Percentiles rank a stretch among this genome's conserved stretches.
These are phyloP conservation scores for Zaprionus ghesquierei DNA, from an alignment of 1,140 invertebrate species.

Conservation along the genomic window DNA sequence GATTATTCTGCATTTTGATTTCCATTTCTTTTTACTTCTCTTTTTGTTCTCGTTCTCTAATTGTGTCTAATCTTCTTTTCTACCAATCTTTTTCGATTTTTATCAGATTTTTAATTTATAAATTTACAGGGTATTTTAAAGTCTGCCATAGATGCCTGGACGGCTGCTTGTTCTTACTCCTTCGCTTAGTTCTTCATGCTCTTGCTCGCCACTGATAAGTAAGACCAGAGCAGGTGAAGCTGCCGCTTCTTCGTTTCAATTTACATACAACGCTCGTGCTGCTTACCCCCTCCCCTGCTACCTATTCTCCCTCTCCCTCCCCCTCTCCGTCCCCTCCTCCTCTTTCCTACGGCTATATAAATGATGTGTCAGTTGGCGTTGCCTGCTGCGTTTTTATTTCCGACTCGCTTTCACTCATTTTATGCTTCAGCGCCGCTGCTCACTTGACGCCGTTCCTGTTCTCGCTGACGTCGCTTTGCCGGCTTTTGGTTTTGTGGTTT, in stretches of 20 bases:
- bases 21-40: too few relatives aligned
- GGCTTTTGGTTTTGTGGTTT: constrained; percentile 51
- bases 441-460: constrained; percentile 48
- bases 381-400: constrained; percentile 72
- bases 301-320: not conserved
- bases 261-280: constrained; percentile 57
- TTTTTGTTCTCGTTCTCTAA: too few relatives aligned
- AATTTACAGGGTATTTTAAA: not conserved
- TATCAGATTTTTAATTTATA: too few relatives aligned
- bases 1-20: too few relatives aligned
- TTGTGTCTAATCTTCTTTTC: too few relatives aligned
- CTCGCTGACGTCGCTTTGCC: constrained; percentile 33
- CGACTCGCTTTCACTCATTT: constrained; percentile 75
- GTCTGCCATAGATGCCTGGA: not conserved
- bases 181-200: not conserved
- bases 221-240: constrained; percentile 41
- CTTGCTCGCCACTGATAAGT: constrained; percentile 64
- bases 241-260: constrained; percentile 63
- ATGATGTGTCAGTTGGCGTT: constrained; percentile 79
- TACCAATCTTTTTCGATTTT: too few relatives aligned
- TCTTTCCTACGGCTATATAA: constrained; percentile 41
- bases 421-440: constrained; percentile 67
- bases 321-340: not conserved
- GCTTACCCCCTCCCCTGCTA: constrained; percentile 1
- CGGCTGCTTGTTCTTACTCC: not conserved